Evolutionary conservation across 2,113 vertebrate species (phyloP).

Genomic region (Xiphophorus couchianus): DNA sequence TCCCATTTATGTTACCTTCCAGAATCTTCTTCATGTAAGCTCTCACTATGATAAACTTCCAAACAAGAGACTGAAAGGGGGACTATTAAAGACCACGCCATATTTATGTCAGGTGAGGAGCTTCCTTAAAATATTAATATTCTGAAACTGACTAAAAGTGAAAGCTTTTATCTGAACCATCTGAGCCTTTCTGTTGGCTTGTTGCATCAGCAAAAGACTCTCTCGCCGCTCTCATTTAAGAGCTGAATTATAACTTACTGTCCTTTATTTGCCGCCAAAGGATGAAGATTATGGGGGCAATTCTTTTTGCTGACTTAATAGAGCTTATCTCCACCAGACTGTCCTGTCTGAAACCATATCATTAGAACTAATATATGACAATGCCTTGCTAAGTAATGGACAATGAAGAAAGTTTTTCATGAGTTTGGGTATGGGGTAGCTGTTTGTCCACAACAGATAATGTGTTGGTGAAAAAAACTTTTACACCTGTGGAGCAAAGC

Average conservation of each 20-base stretch:
- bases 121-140: slow-evolving; percentile 83
- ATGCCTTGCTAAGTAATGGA: slow-evolving; percentile 36
- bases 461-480: not conserved
- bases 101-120: slow-evolving; percentile 85
- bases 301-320: slow-evolving; percentile 77
- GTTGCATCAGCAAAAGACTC: slow-evolving; percentile 71
- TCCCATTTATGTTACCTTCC: slow-evolving; percentile 89
- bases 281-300: slow-evolving; percentile 69
- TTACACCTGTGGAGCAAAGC: too few species aligned
- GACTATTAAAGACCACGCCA: slow-evolving; percentile 77
- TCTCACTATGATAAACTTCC: slow-evolving; percentile 85
- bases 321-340: slow-evolving; percentile 57
- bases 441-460: not conserved
- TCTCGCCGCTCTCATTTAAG: slow-evolving; percentile 38
- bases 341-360: slow-evolving; percentile 59
- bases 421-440: slow-evolving; percentile 29
- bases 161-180: slow-evolving; percentile 80
- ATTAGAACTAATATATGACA: slow-evolving; percentile 57
- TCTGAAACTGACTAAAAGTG: slow-evolving; percentile 82
- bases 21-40: slow-evolving; percentile 80
- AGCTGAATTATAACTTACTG: slow-evolving; percentile 66
- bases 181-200: slow-evolving; percentile 63
- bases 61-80: slow-evolving; percentile 78
- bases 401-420: slow-evolving; percentile 24
- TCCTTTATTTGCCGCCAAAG: slow-evolving; percentile 70